Percentiles rank a stretch among this genome's conserved stretches.
Conservation (phyloP, 2,888 invertebrate species). For the Cheilosia pagana region DNA sequence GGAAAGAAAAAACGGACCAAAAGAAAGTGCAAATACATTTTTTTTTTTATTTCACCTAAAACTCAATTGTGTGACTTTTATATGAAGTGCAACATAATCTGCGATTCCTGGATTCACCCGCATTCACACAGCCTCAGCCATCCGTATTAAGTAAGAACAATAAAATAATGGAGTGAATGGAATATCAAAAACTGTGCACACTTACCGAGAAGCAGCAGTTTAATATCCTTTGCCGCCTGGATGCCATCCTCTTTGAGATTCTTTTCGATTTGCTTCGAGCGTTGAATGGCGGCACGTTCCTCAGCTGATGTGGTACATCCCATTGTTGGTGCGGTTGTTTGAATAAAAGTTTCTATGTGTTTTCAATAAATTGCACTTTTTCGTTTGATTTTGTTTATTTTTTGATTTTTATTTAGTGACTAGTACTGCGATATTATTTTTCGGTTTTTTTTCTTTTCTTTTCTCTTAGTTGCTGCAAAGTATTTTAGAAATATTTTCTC, state of each 20-base stretch:
- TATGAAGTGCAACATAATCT: conserved; percentile 51
- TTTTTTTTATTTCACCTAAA: conserved; percentile 14
- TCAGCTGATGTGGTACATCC: conserved; percentile 99
- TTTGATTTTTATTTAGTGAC: conserved; percentile 18
- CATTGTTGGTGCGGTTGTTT: conserved; percentile 85
- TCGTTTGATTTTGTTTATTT: conserved; percentile 26
- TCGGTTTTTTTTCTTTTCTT: conserved; percentile 17
- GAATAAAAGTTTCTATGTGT: conserved; percentile 21
- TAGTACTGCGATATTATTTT: background rate
- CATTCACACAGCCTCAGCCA: background rate
- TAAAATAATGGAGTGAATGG: conserved; percentile 7
- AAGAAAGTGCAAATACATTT: background rate
- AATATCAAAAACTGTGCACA: conserved; percentile 44
- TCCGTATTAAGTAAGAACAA: conserved; percentile 1
- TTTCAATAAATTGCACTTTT: conserved; percentile 60
- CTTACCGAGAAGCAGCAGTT: conserved; percentile 97
- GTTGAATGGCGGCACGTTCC: conserved; percentile 98
- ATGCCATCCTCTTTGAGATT: conserved; percentile 99
- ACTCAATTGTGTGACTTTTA: conserved; percentile 25
- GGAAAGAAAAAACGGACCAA: conserved; percentile 1
- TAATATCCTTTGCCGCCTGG: conserved; percentile 99
- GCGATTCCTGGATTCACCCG: background rate
- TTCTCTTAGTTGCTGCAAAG: conserved; percentile 39
- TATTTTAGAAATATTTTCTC: background rate
- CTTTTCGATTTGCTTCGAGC: conserved; percentile 98